phyloP scores from a whole-genome alignment of 1,140 invertebrate species.

The Wiebesia pumilae region DNA sequence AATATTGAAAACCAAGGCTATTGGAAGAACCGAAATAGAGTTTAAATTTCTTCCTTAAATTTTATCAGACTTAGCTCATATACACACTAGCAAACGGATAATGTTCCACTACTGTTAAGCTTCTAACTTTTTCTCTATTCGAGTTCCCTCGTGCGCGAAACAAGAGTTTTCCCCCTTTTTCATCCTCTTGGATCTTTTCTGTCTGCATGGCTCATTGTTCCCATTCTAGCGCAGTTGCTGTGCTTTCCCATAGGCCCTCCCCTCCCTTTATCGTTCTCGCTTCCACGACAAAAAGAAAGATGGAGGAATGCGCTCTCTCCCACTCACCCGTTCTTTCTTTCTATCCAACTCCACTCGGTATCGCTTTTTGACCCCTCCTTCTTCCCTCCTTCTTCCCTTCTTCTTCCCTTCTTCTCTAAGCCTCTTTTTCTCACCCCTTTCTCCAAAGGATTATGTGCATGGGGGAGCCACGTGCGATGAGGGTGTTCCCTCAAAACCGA shows the following conservation, averaged over 20 bases:
- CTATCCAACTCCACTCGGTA: not conserved
- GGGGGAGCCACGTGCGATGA: slow-evolving; percentile 36
- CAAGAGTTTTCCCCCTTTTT: not conserved
- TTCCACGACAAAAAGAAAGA: not conserved
- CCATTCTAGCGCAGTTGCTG: not conserved
- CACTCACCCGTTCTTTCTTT: not conserved
- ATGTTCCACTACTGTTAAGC: not conserved
- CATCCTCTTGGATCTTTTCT: slow-evolving; percentile 5
- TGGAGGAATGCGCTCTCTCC: not conserved
- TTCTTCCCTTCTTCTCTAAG: slow-evolving; percentile 17
- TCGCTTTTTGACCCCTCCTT: slow-evolving; percentile 25
- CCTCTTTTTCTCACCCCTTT: slow-evolving; percentile 30
- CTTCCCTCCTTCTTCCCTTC: no score
- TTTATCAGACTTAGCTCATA: not conserved
- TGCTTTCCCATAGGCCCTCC: not conserved
- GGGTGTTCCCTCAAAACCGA: slow-evolving; percentile 13
- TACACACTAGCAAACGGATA: not conserved
- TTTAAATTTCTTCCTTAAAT: not conserved
- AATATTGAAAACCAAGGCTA: no score
- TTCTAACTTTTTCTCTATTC: slow-evolving; percentile 4
- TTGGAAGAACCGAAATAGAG: no score
- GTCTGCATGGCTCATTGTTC: not conserved
- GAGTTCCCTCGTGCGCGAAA: not conserved
- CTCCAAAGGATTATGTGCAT: slow-evolving; percentile 18
- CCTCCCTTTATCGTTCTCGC: not conserved